phyloP scores from a whole-genome alignment of 1,140 invertebrate species.

The Pachyrhynchus sulphureomaculatus region DNA sequence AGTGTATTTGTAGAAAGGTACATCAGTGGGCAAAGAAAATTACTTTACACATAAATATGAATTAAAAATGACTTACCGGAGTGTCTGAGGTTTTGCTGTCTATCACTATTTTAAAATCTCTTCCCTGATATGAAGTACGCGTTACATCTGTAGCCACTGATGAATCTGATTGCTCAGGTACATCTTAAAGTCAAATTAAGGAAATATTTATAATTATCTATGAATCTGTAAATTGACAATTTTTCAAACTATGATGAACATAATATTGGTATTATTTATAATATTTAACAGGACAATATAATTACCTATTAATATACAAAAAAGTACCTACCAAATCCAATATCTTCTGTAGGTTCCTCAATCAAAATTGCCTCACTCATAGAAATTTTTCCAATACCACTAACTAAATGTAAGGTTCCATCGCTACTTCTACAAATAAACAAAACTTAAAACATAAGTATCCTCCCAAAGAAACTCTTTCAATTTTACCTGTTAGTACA shows the following conservation, averaged over 20 bases:
- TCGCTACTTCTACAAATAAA: conserved; percentile 47
- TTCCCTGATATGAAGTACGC: conserved; percentile 65
- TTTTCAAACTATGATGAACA: too few relatives aligned
- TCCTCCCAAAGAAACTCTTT: conserved; percentile 17
- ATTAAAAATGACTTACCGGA: conserved; percentile 51
- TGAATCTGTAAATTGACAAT: too few relatives aligned
- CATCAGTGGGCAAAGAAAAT: conserved; percentile 12
- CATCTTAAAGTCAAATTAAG: conserved; percentile 57
- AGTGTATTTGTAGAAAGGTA: background rate
- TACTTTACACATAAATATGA: conserved; percentile 18
- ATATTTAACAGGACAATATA: too few relatives aligned
- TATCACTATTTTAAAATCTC: conserved; percentile 87
- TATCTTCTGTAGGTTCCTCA: conserved; percentile 69
- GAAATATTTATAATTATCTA: conserved; percentile 2
- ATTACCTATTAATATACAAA: too few relatives aligned
- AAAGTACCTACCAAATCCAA: conserved; percentile 15
- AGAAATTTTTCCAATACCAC: conserved; percentile 79
- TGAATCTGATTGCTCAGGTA: conserved; percentile 60
- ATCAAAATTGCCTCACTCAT: conserved; percentile 82
- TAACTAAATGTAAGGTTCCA: conserved; percentile 82
- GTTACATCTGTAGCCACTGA: conserved; percentile 59
- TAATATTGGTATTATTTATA: too few relatives aligned
- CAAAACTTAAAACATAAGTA: background rate
- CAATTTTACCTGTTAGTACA: conserved; percentile 66
- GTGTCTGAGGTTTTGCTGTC: conserved; percentile 67